phyloP scores from a whole-genome alignment of 1,140 invertebrate species.

The Capitella teleta region DNA sequence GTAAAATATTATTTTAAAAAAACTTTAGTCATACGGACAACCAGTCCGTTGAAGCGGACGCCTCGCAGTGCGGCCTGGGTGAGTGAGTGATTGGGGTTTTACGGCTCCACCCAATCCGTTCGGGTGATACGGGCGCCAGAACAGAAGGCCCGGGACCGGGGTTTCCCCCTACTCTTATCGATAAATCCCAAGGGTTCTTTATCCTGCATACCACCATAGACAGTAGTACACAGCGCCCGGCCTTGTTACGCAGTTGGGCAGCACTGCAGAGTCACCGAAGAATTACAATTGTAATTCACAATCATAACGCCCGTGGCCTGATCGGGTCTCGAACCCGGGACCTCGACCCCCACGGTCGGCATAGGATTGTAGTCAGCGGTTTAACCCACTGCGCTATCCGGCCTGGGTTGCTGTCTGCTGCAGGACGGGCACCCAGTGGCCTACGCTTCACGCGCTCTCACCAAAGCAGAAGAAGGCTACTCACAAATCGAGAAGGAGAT shows the following conservation, averaged over 20 bases:
- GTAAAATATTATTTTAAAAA: no score
- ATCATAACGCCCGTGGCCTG: constrained; percentile 17
- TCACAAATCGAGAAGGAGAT: constrained; percentile 44
- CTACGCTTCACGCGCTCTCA: constrained; percentile 40
- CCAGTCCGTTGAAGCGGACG: no score
- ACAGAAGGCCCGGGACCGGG: no score
- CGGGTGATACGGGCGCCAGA: no score
- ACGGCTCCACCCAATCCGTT: no score
- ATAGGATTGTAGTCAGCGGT: constrained; percentile 16
- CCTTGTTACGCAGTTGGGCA: neutral
- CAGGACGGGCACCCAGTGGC: constrained; percentile 41
- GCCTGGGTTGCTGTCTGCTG: constrained; percentile 37
- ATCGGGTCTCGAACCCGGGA: constrained; percentile 17
- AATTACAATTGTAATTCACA: constrained; percentile 15
- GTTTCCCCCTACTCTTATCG: constrained; percentile 15
- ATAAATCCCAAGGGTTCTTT: constrained; percentile 13
- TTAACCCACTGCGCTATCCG: constrained; percentile 22
- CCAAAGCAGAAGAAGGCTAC: constrained; percentile 39
- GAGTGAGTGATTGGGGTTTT: no score
- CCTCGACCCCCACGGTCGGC: no score
- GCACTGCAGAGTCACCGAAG: constrained; percentile 12
- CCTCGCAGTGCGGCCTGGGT: no score
- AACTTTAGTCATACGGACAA: no score
- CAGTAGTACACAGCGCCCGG: constrained; percentile 1
- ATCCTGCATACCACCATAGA: neutral